A percentile compares a stretch with the other conserved stretches of the same genome.
Conservation (phyloP, 2,888 invertebrate species). For the Erebia palarica region DNA sequence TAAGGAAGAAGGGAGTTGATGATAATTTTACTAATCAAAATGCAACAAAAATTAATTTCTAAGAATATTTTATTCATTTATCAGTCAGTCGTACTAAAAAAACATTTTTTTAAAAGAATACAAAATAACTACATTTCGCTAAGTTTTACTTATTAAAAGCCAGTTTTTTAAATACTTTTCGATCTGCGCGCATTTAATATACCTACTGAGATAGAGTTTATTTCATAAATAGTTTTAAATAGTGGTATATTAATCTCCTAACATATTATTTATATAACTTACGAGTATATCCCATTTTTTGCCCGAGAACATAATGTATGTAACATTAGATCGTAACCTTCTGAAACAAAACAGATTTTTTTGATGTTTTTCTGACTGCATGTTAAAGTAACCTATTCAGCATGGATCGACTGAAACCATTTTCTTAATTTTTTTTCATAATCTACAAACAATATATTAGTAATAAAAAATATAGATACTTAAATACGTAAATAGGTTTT, state of each 20-base stretch:
- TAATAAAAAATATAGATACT: too few species aligned
- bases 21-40: neutral
- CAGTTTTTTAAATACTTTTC: too few species aligned
- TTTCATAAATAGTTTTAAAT: too few species aligned
- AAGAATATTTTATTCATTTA: neutral
- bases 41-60: neutral
- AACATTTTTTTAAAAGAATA: neutral
- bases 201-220: too few species aligned
- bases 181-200: too few species aligned
- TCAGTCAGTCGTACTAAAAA: neutral
- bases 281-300: neutral
- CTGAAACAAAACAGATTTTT: neutral
- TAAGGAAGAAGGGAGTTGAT: neutral
- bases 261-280: conserved; percentile 4
- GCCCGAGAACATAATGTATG: neutral
- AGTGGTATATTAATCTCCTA: too few species aligned
- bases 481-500: neutral
- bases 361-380: conserved; percentile 2
- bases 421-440: too few species aligned
- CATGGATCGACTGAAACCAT: too few species aligned
- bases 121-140: neutral
- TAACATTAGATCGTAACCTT: neutral
- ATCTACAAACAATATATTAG: too few species aligned
- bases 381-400: neutral
- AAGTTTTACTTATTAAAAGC: neutral